These are phyloP conservation scores for Heliangelus exortis DNA, from an alignment of 2,797 vertebrate species.

Conservation along the genomic window DNA sequence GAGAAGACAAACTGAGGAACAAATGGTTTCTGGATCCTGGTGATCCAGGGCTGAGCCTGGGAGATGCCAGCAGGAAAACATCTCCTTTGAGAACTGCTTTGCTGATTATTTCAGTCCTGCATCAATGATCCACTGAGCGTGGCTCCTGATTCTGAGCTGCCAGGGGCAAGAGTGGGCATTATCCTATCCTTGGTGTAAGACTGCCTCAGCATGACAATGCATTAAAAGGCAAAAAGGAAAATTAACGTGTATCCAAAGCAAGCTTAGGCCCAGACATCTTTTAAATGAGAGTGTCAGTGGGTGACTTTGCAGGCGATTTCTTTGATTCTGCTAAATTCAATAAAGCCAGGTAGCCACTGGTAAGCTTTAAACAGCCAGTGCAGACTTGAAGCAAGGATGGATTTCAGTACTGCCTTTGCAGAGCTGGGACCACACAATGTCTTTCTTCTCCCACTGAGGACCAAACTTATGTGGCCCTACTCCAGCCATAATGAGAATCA, in stretches of 20 bases:
- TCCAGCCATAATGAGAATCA: constrained; percentile 1
- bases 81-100: background rate
- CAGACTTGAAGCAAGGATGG: background rate
- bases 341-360: background rate
- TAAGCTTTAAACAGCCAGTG: background rate
- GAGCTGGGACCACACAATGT: background rate
- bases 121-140: accelerated
- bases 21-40: background rate
- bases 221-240: background rate
- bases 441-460: background rate
- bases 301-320: background rate
- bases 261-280: background rate
- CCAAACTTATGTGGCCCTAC: background rate
- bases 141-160: background rate
- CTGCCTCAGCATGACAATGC: background rate
- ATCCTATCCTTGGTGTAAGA: background rate
- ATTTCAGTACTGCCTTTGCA: background rate
- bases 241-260: background rate
- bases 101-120: background rate
- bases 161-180: accelerated
- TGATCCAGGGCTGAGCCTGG: background rate
- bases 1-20: background rate
- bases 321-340: background rate
- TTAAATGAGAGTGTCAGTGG: background rate
- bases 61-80: background rate